Base-by-base conservation (phyloP, 2,113 vertebrate species). In the Phylloscopus whistleri region DNA sequence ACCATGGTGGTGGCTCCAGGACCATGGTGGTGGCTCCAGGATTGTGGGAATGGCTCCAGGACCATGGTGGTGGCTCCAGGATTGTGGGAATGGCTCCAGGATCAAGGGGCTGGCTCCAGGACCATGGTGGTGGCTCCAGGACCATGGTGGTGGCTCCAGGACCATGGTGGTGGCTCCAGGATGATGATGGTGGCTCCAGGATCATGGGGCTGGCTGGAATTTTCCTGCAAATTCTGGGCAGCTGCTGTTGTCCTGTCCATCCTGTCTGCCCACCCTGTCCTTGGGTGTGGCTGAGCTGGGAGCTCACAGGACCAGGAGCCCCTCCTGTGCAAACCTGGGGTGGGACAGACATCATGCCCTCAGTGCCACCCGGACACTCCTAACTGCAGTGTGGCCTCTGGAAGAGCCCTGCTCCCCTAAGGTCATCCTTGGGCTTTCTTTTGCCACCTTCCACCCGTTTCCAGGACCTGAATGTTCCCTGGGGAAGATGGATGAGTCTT, bases 301-400 rank as follows among this genome's bases (percentile, higher is more conserved):
- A 51, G 37, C 46, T 6, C 12, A 8, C 30, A 56, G 56, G 9
- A 5, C 3, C 58, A 23, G 49, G 11, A 73, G 16, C 19, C 41
- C 41, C 41, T 41, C 41, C 53, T 2, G 2, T 27, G 31, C 48
- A 6, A 58, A 18, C 17, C 69, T 48, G 1, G 0, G 59, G 2
- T 7, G 2, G n/a, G 26, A 27, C 22, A 28, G 31, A 4, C 0
- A 0, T 21, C 33, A 9, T 37, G 33, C 8, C 33, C 44, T 13
- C 3, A 4, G 28, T 33, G 63, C 55, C 87, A 35, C n/a, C 35
- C 58, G 7, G 0, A 0, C 10, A 3, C n/a, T 39, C 41, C 49
- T 15, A 10, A 0, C 6, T 10, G 33, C 46, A 35, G 48, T 5
- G 28, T 2, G 49, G 24, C 58, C 11, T 0, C 10, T n/a, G 67